phyloP scores from a whole-genome alignment of 2,113 vertebrate genomes.

The Alectura lathami region DNA sequence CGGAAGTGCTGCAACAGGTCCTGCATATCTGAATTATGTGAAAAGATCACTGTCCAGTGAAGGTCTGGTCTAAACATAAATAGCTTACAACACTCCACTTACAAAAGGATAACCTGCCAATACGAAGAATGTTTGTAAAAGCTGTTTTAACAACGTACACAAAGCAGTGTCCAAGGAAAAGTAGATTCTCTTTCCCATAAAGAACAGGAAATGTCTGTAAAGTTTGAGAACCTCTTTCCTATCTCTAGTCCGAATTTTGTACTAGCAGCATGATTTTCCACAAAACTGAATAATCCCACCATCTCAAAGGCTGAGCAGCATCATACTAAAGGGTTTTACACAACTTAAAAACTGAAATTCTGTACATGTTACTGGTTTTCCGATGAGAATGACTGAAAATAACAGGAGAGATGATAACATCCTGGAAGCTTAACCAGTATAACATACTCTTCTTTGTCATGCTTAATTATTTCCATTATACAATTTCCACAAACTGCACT shows the following conservation, averaged over 20 bases:
- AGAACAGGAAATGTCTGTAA: neutral
- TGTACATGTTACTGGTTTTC: neutral
- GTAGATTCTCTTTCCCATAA: neutral
- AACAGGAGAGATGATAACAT: neutral
- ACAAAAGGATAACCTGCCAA: neutral
- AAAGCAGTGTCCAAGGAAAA: neutral
- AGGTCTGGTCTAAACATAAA: neutral
- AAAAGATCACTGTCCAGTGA: neutral
- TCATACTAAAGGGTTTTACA: neutral
- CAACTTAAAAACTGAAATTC: neutral
- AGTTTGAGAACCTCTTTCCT: neutral
- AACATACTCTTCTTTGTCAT: neutral
- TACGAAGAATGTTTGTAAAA: neutral
- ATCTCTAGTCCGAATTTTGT: neutral
- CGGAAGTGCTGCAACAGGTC: neutral
- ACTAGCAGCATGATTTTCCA: neutral
- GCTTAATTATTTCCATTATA: neutral
- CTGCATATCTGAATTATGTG: neutral
- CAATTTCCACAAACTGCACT: neutral
- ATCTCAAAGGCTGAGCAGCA: neutral
- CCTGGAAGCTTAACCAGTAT: neutral
- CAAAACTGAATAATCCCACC: neutral
- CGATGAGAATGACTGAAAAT: neutral
- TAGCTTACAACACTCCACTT: neutral
- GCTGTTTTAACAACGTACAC: neutral